phyloP scores from a whole-genome alignment of 2,797 vertebrate species.

The Rhinophrynus dorsalis region DNA sequence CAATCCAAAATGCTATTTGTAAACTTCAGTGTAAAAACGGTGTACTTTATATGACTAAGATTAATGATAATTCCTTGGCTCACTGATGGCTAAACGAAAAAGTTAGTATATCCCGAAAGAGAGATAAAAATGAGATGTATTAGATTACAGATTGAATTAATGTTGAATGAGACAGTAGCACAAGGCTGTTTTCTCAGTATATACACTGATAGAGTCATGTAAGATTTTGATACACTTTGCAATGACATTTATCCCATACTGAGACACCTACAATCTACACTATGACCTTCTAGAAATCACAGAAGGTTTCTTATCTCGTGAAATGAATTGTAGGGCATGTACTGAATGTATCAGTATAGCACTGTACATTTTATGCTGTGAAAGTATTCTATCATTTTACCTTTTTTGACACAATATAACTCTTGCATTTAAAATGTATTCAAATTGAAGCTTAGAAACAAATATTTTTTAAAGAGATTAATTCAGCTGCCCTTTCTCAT shows the following conservation, averaged over 20 bases:
- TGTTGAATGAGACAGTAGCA: slow-evolving; percentile 9
- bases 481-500: slow-evolving; percentile 6
- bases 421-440: neutral
- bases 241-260: slow-evolving; percentile 29
- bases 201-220: slow-evolving; percentile 24
- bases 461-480: neutral
- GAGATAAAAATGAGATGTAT: neutral
- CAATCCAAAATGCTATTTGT: too few species aligned
- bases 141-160: slow-evolving; percentile 15
- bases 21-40: too few species aligned
- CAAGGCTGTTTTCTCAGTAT: neutral
- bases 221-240: slow-evolving; percentile 12
- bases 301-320: slow-evolving; percentile 19
- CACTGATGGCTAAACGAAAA: too few species aligned
- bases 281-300: slow-evolving; percentile 35
- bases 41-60: too few species aligned
- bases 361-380: neutral
- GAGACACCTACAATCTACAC: slow-evolving; percentile 14
- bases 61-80: too few species aligned
- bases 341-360: slow-evolving; percentile 5
- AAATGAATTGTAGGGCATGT: slow-evolving; percentile 22
- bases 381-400: neutral
- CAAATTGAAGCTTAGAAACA: neutral
- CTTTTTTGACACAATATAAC: neutral
- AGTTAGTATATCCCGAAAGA: neutral